phyloP scores from a whole-genome alignment of 2,113 vertebrate species.

The Microcebus ravelobensis region DNA sequence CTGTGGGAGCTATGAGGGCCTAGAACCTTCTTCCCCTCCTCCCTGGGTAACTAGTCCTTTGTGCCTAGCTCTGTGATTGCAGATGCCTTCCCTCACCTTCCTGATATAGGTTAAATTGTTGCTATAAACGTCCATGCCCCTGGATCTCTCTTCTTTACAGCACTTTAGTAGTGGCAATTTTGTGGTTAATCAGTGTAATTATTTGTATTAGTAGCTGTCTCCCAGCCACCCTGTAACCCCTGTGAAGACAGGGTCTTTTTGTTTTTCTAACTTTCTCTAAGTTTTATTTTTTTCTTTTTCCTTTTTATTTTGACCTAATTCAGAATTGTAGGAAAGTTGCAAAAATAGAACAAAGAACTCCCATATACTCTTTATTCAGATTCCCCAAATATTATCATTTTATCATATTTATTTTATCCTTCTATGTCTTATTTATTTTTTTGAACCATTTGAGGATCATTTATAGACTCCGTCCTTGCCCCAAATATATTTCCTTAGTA shows the following conservation, averaged over 20 bases:
- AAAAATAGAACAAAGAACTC: constrained; percentile 43
- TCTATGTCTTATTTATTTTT: not conserved
- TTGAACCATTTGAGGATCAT: not conserved
- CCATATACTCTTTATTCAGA: not conserved
- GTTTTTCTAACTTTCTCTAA: not conserved
- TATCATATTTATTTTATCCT: not conserved
- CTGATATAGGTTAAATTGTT: not conserved
- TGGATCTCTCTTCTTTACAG: not conserved
- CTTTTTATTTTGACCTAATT: constrained; percentile 54
- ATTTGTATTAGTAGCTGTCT: constrained; percentile 40
- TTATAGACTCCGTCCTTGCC: not conserved
- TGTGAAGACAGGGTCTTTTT: not conserved
- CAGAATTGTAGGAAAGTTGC: constrained; percentile 13
- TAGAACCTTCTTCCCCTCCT: not conserved
- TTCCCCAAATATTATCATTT: not conserved
- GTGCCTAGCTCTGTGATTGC: not conserved
- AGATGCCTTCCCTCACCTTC: not conserved
- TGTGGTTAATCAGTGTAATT: not conserved
- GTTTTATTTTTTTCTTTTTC: constrained; percentile 16
- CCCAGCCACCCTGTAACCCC: not conserved
- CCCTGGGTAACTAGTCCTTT: not conserved
- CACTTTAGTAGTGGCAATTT: not conserved
- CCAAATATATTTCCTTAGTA: not conserved
- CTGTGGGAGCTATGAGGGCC: not conserved
- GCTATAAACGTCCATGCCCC: not conserved